Percentiles rank a stretch among this genome's conserved stretches.
Evolutionary conservation across 2,797 vertebrate genomes (phyloP).

Genomic region (Molossus alvarezi): DNA sequence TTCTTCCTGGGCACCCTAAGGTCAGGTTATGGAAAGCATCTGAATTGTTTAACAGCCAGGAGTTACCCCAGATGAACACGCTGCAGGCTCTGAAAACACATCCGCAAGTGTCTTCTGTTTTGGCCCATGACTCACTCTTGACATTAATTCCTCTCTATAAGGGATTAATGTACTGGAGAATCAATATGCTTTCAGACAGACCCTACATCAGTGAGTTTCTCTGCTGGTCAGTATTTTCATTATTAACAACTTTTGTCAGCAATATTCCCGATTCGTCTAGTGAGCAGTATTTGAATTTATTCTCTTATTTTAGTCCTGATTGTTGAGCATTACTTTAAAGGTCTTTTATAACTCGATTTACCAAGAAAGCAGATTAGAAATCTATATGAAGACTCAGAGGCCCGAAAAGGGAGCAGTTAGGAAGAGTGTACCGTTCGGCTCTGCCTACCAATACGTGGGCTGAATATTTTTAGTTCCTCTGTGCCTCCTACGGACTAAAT

Average conservation of each 20-base stretch:
- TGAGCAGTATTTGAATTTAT: conserved; percentile 83
- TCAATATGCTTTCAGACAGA: conserved; percentile 89
- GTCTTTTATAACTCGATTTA: conserved; percentile 81
- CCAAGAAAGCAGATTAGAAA: conserved; percentile 72
- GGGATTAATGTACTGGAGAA: conserved; percentile 88
- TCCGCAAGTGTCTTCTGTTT: conserved; percentile 83
- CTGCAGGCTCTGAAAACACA: conserved; percentile 74
- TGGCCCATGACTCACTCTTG: conserved; percentile 87
- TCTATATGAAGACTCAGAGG: conserved; percentile 59
- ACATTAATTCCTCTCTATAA: conserved; percentile 88
- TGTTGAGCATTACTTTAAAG: conserved; percentile 72
- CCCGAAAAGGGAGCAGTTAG: neutral
- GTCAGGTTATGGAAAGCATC: conserved; percentile 47
- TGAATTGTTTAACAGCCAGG: conserved; percentile 61
- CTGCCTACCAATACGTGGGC: neutral
- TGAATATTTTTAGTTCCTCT: neutral
- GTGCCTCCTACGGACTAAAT: neutral
- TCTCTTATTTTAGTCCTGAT: conserved; percentile 80
- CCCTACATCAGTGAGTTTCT: conserved; percentile 85
- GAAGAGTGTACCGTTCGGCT: neutral
- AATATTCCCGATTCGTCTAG: conserved; percentile 71
- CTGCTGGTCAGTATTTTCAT: conserved; percentile 87
- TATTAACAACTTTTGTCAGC: conserved; percentile 88
- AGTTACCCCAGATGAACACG: conserved; percentile 74
- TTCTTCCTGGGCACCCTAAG: neutral